These are phyloP conservation scores for Rhogogaster chlorosoma DNA, from an alignment of 2,888 invertebrate species.

Conservation along the genomic window DNA sequence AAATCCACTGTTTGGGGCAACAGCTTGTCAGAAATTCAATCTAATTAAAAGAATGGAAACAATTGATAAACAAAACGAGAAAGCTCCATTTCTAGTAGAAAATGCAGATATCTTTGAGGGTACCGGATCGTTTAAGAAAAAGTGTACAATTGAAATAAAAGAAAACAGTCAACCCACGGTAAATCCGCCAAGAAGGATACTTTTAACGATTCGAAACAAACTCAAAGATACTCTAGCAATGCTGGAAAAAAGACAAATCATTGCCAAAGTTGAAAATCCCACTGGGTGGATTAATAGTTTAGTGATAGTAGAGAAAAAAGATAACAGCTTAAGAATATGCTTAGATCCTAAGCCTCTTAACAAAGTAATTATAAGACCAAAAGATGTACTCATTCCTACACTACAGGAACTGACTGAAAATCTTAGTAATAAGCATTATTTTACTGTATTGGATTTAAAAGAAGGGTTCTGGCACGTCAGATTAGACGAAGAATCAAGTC, in stretches of 20 bases:
- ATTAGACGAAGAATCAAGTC: conserved; percentile 57
- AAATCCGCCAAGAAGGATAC: conserved; percentile 55
- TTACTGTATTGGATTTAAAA: conserved; percentile 64
- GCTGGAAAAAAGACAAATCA: conserved; percentile 54
- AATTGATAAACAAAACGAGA: not conserved
- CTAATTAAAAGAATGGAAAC: not conserved
- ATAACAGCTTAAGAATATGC: conserved; percentile 60
- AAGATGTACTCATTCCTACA: conserved; percentile 62
- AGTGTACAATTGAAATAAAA: conserved; percentile 54
- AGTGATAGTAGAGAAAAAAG: conserved; percentile 54
- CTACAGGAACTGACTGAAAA: conserved; percentile 65
- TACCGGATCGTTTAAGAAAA: conserved; percentile 54
- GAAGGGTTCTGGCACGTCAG: conserved; percentile 63
- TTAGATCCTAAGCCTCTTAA: conserved; percentile 67
- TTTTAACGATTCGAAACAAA: conserved; percentile 53
- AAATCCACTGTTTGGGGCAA: not conserved
- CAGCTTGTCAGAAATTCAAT: not conserved
- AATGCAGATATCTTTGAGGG: conserved; percentile 56
- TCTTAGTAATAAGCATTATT: conserved; percentile 61
- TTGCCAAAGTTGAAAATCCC: conserved; percentile 50
- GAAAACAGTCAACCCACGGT: conserved; percentile 50
- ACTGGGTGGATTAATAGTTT: conserved; percentile 48
- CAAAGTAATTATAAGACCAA: conserved; percentile 59
- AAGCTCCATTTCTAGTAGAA: conserved; percentile 24
- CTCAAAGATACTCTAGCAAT: conserved; percentile 54